phyloP scores from a whole-genome alignment of 2,888 invertebrate species.

The Platycheirus rosarum region DNA sequence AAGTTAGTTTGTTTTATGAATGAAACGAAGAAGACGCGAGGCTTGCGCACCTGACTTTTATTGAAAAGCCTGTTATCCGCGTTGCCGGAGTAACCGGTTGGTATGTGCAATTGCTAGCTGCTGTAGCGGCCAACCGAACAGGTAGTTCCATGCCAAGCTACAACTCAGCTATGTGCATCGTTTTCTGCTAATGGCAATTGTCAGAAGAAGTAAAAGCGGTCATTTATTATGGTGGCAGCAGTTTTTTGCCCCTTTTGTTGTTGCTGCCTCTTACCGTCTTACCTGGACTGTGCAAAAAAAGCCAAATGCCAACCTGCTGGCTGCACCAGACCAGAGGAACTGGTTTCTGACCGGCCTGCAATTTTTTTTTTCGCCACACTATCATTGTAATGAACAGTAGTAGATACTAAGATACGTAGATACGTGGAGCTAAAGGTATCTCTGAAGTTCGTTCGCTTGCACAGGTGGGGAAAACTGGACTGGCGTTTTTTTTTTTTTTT shows the following conservation, averaged over 20 bases:
- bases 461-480: slow-evolving; percentile 63
- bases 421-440: slow-evolving; percentile 14
- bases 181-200: slow-evolving; percentile 66
- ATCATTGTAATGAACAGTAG: slow-evolving; percentile 35
- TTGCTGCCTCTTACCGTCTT: slow-evolving; percentile 3
- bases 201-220: slow-evolving; percentile 70
- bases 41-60: slow-evolving; percentile 72
- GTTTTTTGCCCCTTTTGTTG: slow-evolving; percentile 37
- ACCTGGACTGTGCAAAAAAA: slow-evolving; percentile 10
- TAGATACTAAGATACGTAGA: slow-evolving; percentile 29
- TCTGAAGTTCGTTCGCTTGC: slow-evolving; percentile 34
- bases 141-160: slow-evolving; percentile 46
- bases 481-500: slow-evolving; percentile 29
- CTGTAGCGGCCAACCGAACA: slow-evolving; percentile 46
- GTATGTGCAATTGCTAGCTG: slow-evolving; percentile 34
- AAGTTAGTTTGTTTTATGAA: slow-evolving; percentile 58
- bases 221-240: slow-evolving; percentile 70
- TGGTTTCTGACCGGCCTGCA: slow-evolving; percentile 66
- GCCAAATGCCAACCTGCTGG: slow-evolving; percentile 57
- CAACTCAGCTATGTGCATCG: background rate
- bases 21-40: slow-evolving; percentile 69
- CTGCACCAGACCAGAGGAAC: slow-evolving; percentile 52
- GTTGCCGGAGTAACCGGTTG: slow-evolving; percentile 59
- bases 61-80: slow-evolving; percentile 66
- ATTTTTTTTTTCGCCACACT: slow-evolving; percentile 51